Evolutionary conservation across 2,888 invertebrate genomes (phyloP).

Genomic region (Tethea ocularis): DNA sequence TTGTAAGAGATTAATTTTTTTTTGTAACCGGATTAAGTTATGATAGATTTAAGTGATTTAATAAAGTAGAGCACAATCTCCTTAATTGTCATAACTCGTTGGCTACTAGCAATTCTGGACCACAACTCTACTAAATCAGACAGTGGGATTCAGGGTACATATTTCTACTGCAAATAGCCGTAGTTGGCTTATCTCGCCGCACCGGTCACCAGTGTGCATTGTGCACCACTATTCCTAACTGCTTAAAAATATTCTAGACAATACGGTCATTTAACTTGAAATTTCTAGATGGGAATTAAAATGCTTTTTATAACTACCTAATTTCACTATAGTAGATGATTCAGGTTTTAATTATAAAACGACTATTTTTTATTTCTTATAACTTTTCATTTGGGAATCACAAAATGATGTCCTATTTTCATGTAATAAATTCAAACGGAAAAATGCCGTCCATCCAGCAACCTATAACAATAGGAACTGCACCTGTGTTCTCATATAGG

Average conservation of each 20-base stretch:
- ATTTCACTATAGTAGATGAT: background rate
- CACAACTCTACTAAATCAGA: constrained; percentile 4
- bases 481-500: background rate
- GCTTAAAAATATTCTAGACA: constrained; percentile 3
- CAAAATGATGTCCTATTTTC: too few relatives aligned
- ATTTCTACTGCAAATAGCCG: constrained; percentile 15
- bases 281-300: background rate
- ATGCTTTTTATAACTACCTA: background rate
- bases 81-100: background rate
- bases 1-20: background rate
- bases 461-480: background rate
- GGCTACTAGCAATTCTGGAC: background rate
- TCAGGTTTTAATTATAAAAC: too few relatives aligned
- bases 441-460: background rate
- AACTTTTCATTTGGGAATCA: too few relatives aligned
- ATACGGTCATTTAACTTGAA: constrained; percentile 5
- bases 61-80: background rate
- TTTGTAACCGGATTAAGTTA: background rate
- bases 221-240: constrained; percentile 5
- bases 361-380: too few relatives aligned
- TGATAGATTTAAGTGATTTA: background rate
- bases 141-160: constrained; percentile 14
- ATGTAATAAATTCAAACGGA: too few relatives aligned
- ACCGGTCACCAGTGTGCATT: background rate
- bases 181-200: constrained; percentile 13